Conservation (phyloP, 2,113 vertebrate genomes). For the Oryzias celebensis region DNA sequence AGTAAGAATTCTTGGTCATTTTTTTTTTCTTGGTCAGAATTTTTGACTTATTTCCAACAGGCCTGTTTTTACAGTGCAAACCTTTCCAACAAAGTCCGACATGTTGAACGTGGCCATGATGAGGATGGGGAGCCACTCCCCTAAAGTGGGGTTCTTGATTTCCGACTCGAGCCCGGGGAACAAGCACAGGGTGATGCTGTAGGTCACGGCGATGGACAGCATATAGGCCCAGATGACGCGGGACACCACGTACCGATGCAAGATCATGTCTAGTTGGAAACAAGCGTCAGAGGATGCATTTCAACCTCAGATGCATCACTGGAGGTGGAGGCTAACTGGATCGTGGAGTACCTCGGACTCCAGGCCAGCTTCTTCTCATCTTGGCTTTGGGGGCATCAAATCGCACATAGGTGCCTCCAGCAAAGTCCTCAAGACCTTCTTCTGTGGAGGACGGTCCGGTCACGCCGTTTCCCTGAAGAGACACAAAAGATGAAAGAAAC, state of each 20-base stretch:
- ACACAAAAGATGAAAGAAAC: slow-evolving; percentile 3
- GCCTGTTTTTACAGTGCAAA: slow-evolving; percentile 44
- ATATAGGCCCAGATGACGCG: slow-evolving; percentile 96
- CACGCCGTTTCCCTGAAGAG: slow-evolving; percentile 78
- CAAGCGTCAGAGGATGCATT: slow-evolving; percentile 17
- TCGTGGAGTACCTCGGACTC: slow-evolving; percentile 80
- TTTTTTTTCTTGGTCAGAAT: too few relatives aligned
- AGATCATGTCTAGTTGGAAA: slow-evolving; percentile 84
- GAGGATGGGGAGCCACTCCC: slow-evolving; percentile 97
- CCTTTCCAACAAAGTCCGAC: slow-evolving; percentile 97
- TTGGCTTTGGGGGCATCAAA: slow-evolving; percentile 86
- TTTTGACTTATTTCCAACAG: too few relatives aligned
- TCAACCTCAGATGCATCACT: slow-evolving; percentile 6
- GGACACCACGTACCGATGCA: slow-evolving; percentile 91
- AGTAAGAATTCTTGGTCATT: too few relatives aligned
- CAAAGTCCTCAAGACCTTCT: slow-evolving; percentile 72
- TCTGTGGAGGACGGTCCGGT: slow-evolving; percentile 69
- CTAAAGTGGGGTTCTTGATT: slow-evolving; percentile 86
- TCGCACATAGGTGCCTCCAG: slow-evolving; percentile 82
- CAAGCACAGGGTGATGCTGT: slow-evolving; percentile 97
- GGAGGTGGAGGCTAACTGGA: slow-evolving; percentile 6
- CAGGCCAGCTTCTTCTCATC: slow-evolving; percentile 87
- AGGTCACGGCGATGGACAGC: slow-evolving; percentile 94
- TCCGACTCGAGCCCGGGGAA: slow-evolving; percentile 96
- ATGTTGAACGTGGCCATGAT: slow-evolving; percentile 99